phyloP scores from a whole-genome alignment of 2,113 vertebrate genomes.

The Salvelinus alpinus region DNA sequence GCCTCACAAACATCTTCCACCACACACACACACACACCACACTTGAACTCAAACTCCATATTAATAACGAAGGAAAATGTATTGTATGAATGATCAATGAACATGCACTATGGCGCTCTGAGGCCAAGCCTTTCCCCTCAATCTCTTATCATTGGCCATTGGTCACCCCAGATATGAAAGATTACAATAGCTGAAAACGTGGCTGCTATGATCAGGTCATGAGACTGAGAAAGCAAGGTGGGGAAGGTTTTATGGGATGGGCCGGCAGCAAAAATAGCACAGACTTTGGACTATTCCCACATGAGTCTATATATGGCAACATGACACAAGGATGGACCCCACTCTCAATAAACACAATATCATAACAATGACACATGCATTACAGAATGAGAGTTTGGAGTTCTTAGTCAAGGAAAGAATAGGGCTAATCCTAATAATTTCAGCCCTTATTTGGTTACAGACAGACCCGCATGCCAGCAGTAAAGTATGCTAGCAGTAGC shows the following conservation, averaged over 20 bases:
- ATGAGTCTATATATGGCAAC: conserved; percentile 10
- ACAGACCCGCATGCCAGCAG: no score
- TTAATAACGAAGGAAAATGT: neutral
- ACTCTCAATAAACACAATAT: neutral
- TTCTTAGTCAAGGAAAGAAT: no score
- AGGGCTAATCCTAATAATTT: no score
- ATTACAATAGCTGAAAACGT: neutral
- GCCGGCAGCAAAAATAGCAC: conserved; percentile 5
- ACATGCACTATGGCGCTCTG: neutral
- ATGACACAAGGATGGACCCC: neutral
- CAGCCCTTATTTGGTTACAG: no score
- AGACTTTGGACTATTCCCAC: conserved; percentile 17
- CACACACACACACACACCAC: neutral
- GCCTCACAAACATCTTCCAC: neutral
- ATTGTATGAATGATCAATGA: neutral
- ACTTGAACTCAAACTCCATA: neutral
- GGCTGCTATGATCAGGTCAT: neutral
- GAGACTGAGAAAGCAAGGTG: neutral
- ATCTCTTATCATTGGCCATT: neutral
- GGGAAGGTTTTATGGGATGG: neutral
- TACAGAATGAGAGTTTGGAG: no score
- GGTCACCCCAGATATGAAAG: neutral
- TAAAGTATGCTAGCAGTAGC: no score
- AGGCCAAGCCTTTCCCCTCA: neutral
- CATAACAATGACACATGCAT: neutral